Base-by-base conservation (phyloP, 2,888 invertebrate genomes). In the Prosopocoilus inquinatus region DNA sequence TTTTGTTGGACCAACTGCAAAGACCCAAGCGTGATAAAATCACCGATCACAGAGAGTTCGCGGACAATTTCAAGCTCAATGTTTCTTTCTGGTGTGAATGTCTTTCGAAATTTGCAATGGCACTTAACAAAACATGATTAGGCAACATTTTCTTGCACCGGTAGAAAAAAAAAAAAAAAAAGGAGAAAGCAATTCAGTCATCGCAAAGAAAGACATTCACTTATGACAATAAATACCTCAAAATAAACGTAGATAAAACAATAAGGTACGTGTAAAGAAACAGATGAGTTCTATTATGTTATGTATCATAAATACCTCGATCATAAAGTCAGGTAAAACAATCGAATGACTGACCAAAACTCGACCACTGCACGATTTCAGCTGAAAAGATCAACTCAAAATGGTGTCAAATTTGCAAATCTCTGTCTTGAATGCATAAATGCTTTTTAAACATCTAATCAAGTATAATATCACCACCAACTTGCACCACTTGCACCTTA, bases 1-100 rank as follows among this genome's bases (percentile, higher is more conserved):
- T 70, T 71, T 64, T 67, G 66, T 61, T 58, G 66, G 47, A 50
- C 61, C 65, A 67, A 67, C 68, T 68, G 68, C 63, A 68, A 68
- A 68, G 66, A 68, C 64, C 68, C 68, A 68, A 67, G 53, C 60
- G 61, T 61, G 64, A 66, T 67, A 61, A 61, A 58, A 59, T 44
- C 34, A 41, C 53, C 20, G 41, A 44, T 12, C 50, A 55, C 35
- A 56, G 35, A 54, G 34, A 48, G 47, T 12, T 28, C 34, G 16
- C 15, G 16, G 41, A 41, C 41, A 41, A 41, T 41, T 41, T 41
- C 41, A 41, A 41, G 41, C 41, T 41, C 41, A 41, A 38, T 38
- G 11, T 38, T 38, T 38, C 38, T 38, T 38, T 28, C 20, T 28
- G 20, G 7, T 28, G 20, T 28, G 20, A 28, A 28, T 28, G 43